phyloP scores from a whole-genome alignment of 2,113 vertebrate genomes.

The Caranx ignobilis region DNA sequence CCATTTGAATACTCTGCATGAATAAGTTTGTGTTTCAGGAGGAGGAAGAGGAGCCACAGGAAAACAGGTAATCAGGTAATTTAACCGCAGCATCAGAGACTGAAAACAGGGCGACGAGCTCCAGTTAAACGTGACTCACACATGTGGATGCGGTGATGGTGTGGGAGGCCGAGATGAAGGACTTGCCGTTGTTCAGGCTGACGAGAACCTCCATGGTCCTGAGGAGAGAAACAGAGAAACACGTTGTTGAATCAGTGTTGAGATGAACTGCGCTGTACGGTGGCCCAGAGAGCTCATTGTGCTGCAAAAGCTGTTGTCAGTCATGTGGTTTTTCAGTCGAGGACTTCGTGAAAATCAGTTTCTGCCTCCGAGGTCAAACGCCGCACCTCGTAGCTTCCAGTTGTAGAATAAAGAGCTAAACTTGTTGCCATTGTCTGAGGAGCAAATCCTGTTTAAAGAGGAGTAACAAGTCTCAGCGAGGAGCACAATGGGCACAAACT shows the following conservation, averaged over 20 bases:
- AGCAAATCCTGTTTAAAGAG: background rate
- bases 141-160: slow-evolving; percentile 90
- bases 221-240: slow-evolving; percentile 41
- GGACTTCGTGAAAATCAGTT: no score
- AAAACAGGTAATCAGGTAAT: no score
- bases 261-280: no score
- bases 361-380: no score
- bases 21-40: no score
- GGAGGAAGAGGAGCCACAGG: no score
- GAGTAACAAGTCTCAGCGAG: background rate
- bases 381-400: background rate
- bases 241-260: background rate
- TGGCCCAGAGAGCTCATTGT: no score
- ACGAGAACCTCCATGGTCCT: slow-evolving; percentile 93
- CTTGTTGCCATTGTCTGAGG: background rate
- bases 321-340: no score
- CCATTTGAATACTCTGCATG: no score
- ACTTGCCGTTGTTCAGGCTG: slow-evolving; percentile 90
- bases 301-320: no score
- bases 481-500: slow-evolving; percentile 29
- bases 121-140: slow-evolving; percentile 85
- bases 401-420: background rate
- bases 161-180: slow-evolving; percentile 87
- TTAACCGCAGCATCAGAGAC: no score
- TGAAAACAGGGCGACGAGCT: no score